phyloP scores from a whole-genome alignment of 1,140 invertebrate species.

The Goniozus legneri region DNA sequence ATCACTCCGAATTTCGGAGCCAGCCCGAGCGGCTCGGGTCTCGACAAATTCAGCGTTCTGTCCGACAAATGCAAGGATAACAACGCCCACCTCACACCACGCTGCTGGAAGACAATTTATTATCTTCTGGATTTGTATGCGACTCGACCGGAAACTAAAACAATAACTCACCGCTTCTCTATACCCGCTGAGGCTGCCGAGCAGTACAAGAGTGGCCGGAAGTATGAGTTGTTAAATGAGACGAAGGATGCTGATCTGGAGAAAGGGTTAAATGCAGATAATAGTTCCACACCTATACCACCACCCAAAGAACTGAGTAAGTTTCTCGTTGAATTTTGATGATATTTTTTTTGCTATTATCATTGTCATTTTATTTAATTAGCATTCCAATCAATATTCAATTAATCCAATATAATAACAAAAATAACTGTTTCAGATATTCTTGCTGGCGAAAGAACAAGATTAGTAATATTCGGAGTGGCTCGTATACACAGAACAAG shows the following conservation, averaged over 20 bases:
- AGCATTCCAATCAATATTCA: background rate
- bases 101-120: conserved; percentile 94
- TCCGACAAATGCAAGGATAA: conserved; percentile 51
- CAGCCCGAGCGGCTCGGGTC: conserved; percentile 58
- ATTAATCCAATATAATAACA: conserved; percentile 25
- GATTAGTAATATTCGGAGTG: conserved; percentile 80
- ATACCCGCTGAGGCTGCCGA: conserved; percentile 45
- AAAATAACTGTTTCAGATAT: conserved; percentile 33
- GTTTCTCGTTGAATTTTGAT: too few species aligned
- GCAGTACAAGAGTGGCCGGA: conserved; percentile 36
- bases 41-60: conserved; percentile 57
- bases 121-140: conserved; percentile 89
- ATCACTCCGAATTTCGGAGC: conserved; percentile 68
- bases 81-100: conserved; percentile 60
- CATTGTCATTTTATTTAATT: conserved; percentile 1
- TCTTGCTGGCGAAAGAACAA: conserved; percentile 54
- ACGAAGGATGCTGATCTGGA: conserved; percentile 49
- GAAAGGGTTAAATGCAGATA: conserved; percentile 44
- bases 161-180: conserved; percentile 64
- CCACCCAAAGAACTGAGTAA: conserved; percentile 47
- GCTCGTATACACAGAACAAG: conserved; percentile 84
- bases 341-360: conserved; percentile 9
- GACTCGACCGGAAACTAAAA: conserved; percentile 91
- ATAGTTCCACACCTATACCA: conserved; percentile 54
- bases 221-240: conserved; percentile 40